Base-by-base conservation (phyloP, 2,797 vertebrate genomes). In the Sebastes minor region DNA sequence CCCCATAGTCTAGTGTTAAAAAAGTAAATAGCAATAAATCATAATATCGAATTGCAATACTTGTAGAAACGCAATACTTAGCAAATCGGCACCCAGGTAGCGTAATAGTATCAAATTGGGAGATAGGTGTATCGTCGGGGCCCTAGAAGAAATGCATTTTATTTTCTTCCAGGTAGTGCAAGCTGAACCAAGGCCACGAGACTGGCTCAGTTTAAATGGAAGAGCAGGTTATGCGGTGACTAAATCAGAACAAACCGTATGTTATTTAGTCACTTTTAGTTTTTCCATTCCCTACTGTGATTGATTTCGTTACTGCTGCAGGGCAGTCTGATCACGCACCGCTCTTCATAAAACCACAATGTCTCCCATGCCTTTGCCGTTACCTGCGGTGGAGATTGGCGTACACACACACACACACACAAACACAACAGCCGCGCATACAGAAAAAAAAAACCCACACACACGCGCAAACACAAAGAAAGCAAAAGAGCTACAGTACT, bases 401-500 rank as follows among this genome's bases (percentile, higher is more conserved):
- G 16, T 85, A 78, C 35, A 35, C 72, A 81, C 76, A 78, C 8
- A 32, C 72, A 80, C 73, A 38, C 72, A 89, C 74, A 74, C 68
- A 55, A 85, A 23, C n/a, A 18, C 28, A 33, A 46, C 42, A 46
- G 42, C 28, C 30, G 4, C 86, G 89, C 91, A 81, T 78, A 91
- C 80, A 88, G 65, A n/a, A 52, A n/a, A 52, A n/a, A 52, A 80
- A 6, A 89, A 82, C 67, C 86, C 83, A 71, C 81, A 81, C 78
- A 79, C 86, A 89, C 42, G 18, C 16, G 42, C 80, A 83, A 85
- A 88, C 84, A 95, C 90, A 93, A 89, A 94, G 93, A 91, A 85
- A 86, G 92, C 91, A 94, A 93, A 94, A 92, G 92, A 94, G 93
- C 91, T 92, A 90, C 91, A 94, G 94, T 91, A 91, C 89, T 91